phyloP scores from a whole-genome alignment of 1,140 invertebrate species.

The Orius insidiosus region DNA sequence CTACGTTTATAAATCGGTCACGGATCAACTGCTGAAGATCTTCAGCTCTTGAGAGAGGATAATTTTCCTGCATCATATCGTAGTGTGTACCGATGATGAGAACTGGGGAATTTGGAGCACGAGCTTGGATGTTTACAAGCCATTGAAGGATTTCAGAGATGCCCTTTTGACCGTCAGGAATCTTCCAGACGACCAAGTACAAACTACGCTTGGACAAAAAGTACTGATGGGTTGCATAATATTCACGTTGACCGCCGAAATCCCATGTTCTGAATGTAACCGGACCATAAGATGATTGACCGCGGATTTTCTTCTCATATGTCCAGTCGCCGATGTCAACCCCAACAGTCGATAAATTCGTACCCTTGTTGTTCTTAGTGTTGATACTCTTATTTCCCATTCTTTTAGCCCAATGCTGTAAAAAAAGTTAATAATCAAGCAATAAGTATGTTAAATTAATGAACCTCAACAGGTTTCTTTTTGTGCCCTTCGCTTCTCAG shows the following conservation, averaged over 20 bases:
- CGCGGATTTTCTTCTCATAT: slow-evolving; percentile 63
- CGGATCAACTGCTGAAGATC: slow-evolving; percentile 76
- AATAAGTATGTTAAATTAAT: slow-evolving; percentile 18
- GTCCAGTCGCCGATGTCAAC: slow-evolving; percentile 93
- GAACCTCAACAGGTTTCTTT: slow-evolving; percentile 56
- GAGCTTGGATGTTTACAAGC: slow-evolving; percentile 87
- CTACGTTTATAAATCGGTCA: slow-evolving; percentile 77
- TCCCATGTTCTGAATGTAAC: slow-evolving; percentile 98
- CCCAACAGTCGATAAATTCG: slow-evolving; percentile 81
- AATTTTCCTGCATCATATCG: slow-evolving; percentile 64
- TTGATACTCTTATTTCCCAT: slow-evolving; percentile 79
- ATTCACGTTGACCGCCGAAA: slow-evolving; percentile 93
- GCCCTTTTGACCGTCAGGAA: slow-evolving; percentile 81
- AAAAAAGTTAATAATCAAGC: slow-evolving; percentile 8
- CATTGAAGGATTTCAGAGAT: slow-evolving; percentile 83
- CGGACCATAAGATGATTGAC: slow-evolving; percentile 57
- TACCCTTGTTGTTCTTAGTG: slow-evolving; percentile 50
- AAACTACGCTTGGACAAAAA: slow-evolving; percentile 90
- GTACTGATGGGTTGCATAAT: slow-evolving; percentile 96
- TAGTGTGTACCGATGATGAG: slow-evolving; percentile 90
- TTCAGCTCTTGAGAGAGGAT: slow-evolving; percentile 52
- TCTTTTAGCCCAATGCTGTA: slow-evolving; percentile 76
- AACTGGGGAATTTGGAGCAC: slow-evolving; percentile 85
- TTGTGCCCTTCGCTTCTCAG: slow-evolving; percentile 69
- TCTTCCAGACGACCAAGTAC: slow-evolving; percentile 90